Evolutionary conservation across 2,113 vertebrate genomes (phyloP), one percentile per base, ranked within the genome.

Genomic region (Hemichromis elongatus): DNA sequence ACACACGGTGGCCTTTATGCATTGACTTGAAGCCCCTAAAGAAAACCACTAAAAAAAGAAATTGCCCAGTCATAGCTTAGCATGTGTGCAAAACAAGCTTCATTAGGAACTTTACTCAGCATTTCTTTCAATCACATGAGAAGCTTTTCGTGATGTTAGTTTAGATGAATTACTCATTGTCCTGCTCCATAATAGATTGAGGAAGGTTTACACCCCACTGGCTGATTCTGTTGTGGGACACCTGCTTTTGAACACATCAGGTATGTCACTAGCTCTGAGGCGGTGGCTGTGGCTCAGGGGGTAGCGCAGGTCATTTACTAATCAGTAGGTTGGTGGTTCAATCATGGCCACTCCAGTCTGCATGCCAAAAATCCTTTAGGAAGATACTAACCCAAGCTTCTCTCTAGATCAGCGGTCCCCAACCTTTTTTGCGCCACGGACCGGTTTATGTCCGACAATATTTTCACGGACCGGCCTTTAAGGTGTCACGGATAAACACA

Each of bases 101-200:
- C 59, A 63, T 63, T 37, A 35, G 59, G 10, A n/a, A 61, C 30
- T 35, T 35, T 1, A 61, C 4, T 30, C 57, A 7, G 10, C 59
- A 63, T 63, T 63, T 63, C 30, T 63, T 63, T 37, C 59, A 63
- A 18, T 63, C n/a, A 63, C 59, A 7, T 7, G 59, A 63, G 30
- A 63, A 37, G 6, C 4, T 63, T 63, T 63, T 0, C 0, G 0
- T 37, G 33, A 2, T 1, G 59, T 63, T 21, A 3, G 33, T 63
- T 63, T 63, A 63, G 33, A 37, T 63, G 2, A 63, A 63, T 63
- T 13, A 37, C n/a, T 37, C 59, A 26, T n/a, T 13, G 6, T 7
- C 59, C 59, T 7, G 59, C 59, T 37, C 18, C n/a, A 18, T 37
- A 63, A 63, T 37, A 7, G 59, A 63, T 37, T 13, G 2, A 63